Percentiles rank a stretch among this genome's conserved stretches.
phyloP scores from a whole-genome alignment of 1,140 invertebrate genomes.

The Lethocerus indicus region DNA sequence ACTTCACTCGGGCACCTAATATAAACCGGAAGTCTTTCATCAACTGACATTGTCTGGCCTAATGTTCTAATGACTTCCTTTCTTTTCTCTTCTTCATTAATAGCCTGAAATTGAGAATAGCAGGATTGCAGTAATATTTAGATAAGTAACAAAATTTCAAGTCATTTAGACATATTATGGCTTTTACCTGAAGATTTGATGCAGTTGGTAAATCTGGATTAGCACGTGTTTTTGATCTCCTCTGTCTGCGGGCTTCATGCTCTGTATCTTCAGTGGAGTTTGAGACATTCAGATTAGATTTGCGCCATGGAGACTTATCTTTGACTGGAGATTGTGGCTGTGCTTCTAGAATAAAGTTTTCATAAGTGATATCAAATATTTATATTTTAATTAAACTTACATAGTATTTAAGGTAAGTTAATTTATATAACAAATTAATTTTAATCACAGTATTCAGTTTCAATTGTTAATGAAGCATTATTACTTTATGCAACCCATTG shows the following conservation, averaged over 20 bases:
- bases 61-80: constrained; percentile 31
- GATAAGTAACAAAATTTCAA: too few relatives aligned
- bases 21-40: constrained; percentile 43
- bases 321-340: constrained; percentile 44
- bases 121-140: too few relatives aligned
- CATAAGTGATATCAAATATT: neutral
- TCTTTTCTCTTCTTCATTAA: constrained; percentile 34
- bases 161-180: too few relatives aligned
- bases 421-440: neutral
- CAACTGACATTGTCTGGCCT: constrained; percentile 24
- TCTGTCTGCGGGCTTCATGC: constrained; percentile 24
- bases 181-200: constrained; percentile 27
- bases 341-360: constrained; percentile 35
- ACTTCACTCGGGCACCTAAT: constrained; percentile 31
- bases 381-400: neutral
- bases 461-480: neutral
- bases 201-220: constrained; percentile 27
- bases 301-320: constrained; percentile 59
- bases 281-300: constrained; percentile 47
- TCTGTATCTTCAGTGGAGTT: constrained; percentile 39
- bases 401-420: neutral
- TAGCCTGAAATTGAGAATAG: constrained; percentile 24
- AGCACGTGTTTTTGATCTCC: constrained; percentile 28
- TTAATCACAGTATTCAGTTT: neutral
- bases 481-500: too few relatives aligned